Conservation (phyloP, 2,797 vertebrate species). For the Aplochiton taeniatus region DNA sequence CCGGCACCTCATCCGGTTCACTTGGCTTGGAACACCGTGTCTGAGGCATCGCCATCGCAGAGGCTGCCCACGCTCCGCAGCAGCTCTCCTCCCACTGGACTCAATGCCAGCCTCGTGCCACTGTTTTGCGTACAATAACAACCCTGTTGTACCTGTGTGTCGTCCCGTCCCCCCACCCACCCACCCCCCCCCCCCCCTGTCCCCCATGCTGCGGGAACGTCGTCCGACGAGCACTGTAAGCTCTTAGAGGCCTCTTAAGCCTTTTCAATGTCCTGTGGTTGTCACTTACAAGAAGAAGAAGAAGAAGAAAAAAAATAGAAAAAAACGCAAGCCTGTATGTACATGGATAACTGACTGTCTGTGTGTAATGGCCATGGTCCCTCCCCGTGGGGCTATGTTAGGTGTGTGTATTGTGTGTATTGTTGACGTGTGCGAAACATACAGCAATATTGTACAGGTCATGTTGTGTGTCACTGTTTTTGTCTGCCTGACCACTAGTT, state of each 20-base stretch:
- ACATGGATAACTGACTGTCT: conserved; percentile 50
- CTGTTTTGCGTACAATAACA: conserved; percentile 26
- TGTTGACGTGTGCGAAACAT: conserved; percentile 55
- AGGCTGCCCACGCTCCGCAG: conserved; percentile 36
- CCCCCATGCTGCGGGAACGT: conserved; percentile 66
- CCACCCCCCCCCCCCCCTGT: conserved; percentile 45
- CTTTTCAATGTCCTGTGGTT: conserved; percentile 44
- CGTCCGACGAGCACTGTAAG: conserved; percentile 49
- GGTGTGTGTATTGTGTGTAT: conserved; percentile 19
- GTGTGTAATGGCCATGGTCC: conserved; percentile 7
- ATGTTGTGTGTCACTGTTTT: conserved; percentile 43
- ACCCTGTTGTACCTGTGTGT: conserved; percentile 11
- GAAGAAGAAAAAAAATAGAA: too few relatives aligned
- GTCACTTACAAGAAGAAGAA: conserved; percentile 42
- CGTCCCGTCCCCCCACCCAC: conserved; percentile 36
- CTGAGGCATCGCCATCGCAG: conserved; percentile 51
- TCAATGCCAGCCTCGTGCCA: conserved; percentile 19
- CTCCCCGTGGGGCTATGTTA: too few relatives aligned
- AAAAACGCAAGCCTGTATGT: conserved; percentile 19
- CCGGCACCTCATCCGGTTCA: conserved; percentile 51
- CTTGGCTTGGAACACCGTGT: conserved; percentile 54
- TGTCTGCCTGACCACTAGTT: conserved; percentile 76
- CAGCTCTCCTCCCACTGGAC: conserved; percentile 35
- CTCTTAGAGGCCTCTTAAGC: conserved; percentile 46
- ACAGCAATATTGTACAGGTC: conserved; percentile 82